Base-by-base conservation (phyloP, 2,797 vertebrate species). In the Protosalanx chinensis region DNA sequence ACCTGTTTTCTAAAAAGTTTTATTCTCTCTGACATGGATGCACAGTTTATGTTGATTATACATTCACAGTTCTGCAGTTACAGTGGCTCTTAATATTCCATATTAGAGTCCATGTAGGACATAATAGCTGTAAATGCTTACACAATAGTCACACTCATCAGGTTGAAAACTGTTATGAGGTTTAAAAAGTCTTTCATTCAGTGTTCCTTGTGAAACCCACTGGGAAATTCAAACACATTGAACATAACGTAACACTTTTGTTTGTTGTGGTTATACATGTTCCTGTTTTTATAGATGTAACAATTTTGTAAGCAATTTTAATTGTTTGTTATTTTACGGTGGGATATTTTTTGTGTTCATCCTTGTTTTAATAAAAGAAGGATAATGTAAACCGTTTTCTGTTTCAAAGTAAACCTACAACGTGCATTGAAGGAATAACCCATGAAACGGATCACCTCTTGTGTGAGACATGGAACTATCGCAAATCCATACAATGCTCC, bases 341-440 rank as follows among this genome's bases (percentile, higher is more conserved):
- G 60, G 33, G 77, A 63, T 30, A 71, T 85, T 77, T 91, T 91
- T 91, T 90, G 73, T 89, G 91, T 85, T 84, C 71, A 71, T 74
- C 29, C 27, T 87, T 65, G 61, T 84, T 89, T 89, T 70, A 93
- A 90, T 90, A 91, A 90, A 88, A 70, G 60, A 67, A 13, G 58
- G 60, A 72, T 64, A 73, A 59, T 60, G 3, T 64, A 4, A 51
- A 46, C 62, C 61, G 37, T 62, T 33, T 58, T 60, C 41, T 12
- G 10, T n/a, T n/a, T 56, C 18, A 56, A 56, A 18, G 51, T 56
- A 12, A 12, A 46, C 41, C 41, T 46, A 12, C 10, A 46, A 46
- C 7, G 2, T 8, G 3, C 12, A 46, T 46, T 46, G 41, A 12
- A 46, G 41, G 3, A 12, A 12, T 46, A 12, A 13, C 41, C 3